These are phyloP conservation scores for Drosophila ananassae DNA, from an alignment of 1,140 invertebrate genomes.

Conservation along the genomic window DNA sequence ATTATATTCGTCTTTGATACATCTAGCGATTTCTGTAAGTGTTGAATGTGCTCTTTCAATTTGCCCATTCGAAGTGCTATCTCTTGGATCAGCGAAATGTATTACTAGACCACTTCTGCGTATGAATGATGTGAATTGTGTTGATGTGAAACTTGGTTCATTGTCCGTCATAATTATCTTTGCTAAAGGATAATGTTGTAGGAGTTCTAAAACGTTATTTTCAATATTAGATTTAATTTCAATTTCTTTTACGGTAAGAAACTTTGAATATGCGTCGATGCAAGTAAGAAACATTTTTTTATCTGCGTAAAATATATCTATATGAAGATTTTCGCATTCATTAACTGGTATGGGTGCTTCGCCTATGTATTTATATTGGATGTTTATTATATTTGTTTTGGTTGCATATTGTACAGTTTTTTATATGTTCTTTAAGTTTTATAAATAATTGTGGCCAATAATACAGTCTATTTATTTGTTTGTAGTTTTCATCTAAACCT, in stretches of 20 bases:
- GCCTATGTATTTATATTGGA: too few relatives aligned
- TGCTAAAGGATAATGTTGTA: not conserved
- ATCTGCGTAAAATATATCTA: not conserved
- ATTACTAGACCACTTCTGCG: not conserved
- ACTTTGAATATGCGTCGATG: not conserved
- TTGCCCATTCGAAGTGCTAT: not conserved
- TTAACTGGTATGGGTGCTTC: too few relatives aligned
- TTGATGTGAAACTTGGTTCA: too few relatives aligned
- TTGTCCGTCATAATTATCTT: not conserved
- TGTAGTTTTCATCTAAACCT: too few relatives aligned
- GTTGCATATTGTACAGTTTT: conserved; percentile 7
- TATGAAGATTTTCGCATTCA: not conserved
- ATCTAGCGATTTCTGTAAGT: conserved; percentile 1
- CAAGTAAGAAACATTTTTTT: conserved; percentile 11
- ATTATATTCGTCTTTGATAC: too few relatives aligned
- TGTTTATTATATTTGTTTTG: too few relatives aligned
- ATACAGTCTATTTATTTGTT: too few relatives aligned
- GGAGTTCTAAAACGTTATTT: conserved; percentile 1
- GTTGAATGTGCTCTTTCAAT: not conserved
- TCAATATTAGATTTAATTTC: conserved; percentile 23
- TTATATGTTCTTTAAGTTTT: too few relatives aligned
- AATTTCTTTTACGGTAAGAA: conserved; percentile 17
- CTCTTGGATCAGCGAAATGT: not conserved
- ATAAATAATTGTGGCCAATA: too few relatives aligned
- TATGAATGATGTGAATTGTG: not conserved